Percentiles rank a stretch among this genome's conserved stretches.
Conservation (phyloP, 2,113 vertebrate species). For the Campylomormyrus tamandua region DNA sequence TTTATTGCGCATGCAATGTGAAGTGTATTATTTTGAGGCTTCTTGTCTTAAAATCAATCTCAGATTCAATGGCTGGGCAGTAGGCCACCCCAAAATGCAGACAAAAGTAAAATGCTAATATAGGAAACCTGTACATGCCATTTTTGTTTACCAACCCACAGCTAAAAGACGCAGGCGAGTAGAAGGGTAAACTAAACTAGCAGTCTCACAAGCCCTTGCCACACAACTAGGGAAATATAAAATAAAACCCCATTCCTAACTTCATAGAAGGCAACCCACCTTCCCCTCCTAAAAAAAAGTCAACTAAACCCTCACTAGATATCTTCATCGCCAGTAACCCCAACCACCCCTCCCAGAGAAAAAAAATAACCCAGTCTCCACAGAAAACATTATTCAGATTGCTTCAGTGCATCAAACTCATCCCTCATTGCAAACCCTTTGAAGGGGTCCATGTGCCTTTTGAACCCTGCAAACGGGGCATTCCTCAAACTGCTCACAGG, state of each 20-base stretch:
- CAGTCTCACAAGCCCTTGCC: not conserved
- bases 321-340: not conserved
- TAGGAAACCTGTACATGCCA: not conserved
- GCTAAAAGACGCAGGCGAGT: not conserved
- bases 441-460: not conserved
- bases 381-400: not conserved
- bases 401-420: not conserved
- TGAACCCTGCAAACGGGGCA: not conserved
- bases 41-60: conserved; percentile 25
- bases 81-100: conserved; percentile 34
- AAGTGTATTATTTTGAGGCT: conserved; percentile 29
- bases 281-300: not conserved
- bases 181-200: not conserved
- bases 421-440: not conserved
- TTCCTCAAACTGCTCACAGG: not conserved
- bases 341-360: not conserved
- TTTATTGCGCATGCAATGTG: not conserved
- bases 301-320: not conserved
- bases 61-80: conserved; percentile 34
- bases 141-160: not conserved
- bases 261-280: not conserved
- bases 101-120: not conserved
- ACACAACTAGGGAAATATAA: not conserved
- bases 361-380: not conserved
- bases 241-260: not conserved